Conservation (phyloP, 2,888 invertebrate genomes). For the Cryptus viduatorius region DNA sequence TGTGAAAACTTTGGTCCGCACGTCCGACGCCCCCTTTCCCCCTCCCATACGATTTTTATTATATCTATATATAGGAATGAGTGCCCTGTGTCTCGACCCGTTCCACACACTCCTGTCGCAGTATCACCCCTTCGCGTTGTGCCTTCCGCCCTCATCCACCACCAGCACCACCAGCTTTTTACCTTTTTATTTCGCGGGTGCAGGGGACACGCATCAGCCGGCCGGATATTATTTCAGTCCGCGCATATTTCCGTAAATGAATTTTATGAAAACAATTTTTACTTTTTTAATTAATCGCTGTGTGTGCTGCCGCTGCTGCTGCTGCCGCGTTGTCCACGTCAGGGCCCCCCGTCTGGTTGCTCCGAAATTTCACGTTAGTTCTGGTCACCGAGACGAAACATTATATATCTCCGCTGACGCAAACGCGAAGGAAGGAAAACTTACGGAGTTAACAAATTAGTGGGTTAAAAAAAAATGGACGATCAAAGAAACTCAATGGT, state of each 20-base stretch:
- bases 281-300: slow-evolving; percentile 84
- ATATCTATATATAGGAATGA: slow-evolving; percentile 32
- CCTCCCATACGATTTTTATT: slow-evolving; percentile 25
- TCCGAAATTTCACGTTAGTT: slow-evolving; percentile 50
- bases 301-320: slow-evolving; percentile 23
- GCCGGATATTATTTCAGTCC: slow-evolving; percentile 84
- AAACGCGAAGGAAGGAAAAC: not conserved
- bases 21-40: slow-evolving; percentile 41
- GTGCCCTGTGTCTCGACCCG: slow-evolving; percentile 62
- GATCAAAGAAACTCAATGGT: slow-evolving; percentile 27
- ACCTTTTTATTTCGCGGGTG: slow-evolving; percentile 66
- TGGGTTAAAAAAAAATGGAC: not conserved
- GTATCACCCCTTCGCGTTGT: slow-evolving; percentile 59
- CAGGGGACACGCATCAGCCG: slow-evolving; percentile 81
- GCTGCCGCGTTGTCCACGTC: not conserved
- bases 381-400: slow-evolving; percentile 39
- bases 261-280: slow-evolving; percentile 85
- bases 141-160: slow-evolving; percentile 63
- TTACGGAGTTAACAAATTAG: not conserved
- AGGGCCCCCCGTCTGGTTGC: slow-evolving; percentile 20
- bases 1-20: slow-evolving; percentile 81
- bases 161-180: slow-evolving; percentile 61
- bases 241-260: slow-evolving; percentile 84
- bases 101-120: slow-evolving; percentile 62
- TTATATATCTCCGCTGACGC: slow-evolving; percentile 33